Evolutionary conservation across 2,888 invertebrate species (phyloP).

Genomic region (Tubulanus polymorphus): DNA sequence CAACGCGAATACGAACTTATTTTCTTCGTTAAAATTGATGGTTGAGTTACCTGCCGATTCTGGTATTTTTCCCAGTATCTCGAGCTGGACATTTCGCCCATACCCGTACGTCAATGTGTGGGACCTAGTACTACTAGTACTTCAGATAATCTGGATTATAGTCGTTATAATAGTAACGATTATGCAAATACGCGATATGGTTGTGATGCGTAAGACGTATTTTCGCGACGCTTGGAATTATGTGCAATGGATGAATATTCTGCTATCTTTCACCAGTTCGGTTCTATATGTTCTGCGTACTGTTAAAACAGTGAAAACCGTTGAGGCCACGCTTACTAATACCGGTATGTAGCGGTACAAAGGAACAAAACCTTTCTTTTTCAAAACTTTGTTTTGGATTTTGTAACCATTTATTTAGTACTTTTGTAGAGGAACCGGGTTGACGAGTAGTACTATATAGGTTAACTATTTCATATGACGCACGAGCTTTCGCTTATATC

Average conservation of each 20-base stretch:
- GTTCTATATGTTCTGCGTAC: background rate
- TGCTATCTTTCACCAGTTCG: background rate
- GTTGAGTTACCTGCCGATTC: slow-evolving; percentile 17
- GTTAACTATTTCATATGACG: too few relatives aligned
- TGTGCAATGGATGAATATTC: background rate
- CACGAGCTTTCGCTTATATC: too few relatives aligned
- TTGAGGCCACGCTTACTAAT: background rate
- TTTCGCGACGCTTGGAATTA: background rate
- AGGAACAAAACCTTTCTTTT: too few relatives aligned
- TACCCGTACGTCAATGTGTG: slow-evolving; percentile 24
- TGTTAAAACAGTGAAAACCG: background rate
- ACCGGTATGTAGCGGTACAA: too few relatives aligned
- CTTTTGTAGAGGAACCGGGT: too few relatives aligned
- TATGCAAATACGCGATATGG: background rate
- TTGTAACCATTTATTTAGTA: too few relatives aligned
- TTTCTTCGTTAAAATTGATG: slow-evolving; percentile 14
- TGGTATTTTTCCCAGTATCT: slow-evolving; percentile 2
- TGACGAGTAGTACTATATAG: too few relatives aligned
- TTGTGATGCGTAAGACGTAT: background rate
- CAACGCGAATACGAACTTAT: slow-evolving; percentile 21
- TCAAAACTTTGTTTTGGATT: too few relatives aligned
- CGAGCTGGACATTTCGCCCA: slow-evolving; percentile 14
- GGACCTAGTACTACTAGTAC: slow-evolving; percentile 23
- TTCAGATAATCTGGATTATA: slow-evolving; percentile 21
- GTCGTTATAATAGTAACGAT: background rate